Conservation (phyloP, 2,888 invertebrate species). For the Cancer borealis region DNA sequence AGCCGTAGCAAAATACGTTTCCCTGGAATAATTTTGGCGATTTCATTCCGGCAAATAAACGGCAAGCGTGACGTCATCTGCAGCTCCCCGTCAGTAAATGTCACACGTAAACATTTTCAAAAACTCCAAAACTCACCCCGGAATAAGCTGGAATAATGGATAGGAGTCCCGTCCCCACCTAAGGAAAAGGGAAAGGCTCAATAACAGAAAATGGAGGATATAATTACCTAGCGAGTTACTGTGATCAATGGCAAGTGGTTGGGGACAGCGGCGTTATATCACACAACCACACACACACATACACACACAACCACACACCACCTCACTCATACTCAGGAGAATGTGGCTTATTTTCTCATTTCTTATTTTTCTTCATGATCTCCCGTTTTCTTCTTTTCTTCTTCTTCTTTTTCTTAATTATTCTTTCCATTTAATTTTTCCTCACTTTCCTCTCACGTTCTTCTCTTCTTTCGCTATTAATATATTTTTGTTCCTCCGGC, state of each 20-base stretch:
- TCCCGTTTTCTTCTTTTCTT: neutral
- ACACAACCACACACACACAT: neutral
- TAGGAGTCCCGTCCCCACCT: neutral
- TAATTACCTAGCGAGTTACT: neutral
- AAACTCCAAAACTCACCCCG: neutral
- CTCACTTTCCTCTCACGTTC: neutral
- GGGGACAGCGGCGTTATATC: neutral
- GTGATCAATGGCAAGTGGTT: neutral
- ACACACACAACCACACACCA: too few species aligned
- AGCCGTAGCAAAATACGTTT: conserved; percentile 22
- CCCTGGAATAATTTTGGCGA: conserved; percentile 22
- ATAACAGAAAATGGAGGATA: neutral
- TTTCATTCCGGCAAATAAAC: conserved; percentile 32
- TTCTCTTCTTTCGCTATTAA: neutral
- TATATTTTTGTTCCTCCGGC: neutral
- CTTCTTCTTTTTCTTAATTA: neutral
- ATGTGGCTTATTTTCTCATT: neutral
- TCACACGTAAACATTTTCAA: neutral
- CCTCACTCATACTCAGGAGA: neutral
- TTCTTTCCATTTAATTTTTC: neutral
- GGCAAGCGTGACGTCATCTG: neutral
- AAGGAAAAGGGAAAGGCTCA: neutral
- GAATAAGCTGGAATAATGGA: neutral
- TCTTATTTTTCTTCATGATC: neutral
- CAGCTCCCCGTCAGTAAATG: neutral